phyloP scores from a whole-genome alignment of 2,797 vertebrate species.

The Clarias pachynema region DNA sequence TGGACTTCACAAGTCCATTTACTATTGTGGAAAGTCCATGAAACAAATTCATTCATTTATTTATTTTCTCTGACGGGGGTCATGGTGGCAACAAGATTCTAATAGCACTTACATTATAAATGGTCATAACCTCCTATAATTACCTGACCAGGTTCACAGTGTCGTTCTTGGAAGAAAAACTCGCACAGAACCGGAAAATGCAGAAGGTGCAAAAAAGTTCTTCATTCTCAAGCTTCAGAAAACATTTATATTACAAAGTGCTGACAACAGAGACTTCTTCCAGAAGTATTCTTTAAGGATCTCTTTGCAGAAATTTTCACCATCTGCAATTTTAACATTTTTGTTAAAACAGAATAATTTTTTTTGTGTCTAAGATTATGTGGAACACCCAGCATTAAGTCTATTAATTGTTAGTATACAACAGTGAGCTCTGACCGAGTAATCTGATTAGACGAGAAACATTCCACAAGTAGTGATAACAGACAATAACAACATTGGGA shows the following conservation, averaged over 20 bases:
- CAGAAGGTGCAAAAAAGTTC: neutral
- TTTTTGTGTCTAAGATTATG: neutral
- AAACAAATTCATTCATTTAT: neutral
- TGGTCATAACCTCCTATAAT: no score
- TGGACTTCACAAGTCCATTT: neutral
- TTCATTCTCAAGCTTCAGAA: neutral
- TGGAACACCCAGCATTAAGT: neutral
- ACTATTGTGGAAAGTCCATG: neutral
- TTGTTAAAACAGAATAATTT: neutral
- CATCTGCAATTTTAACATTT: neutral
- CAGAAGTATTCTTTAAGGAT: neutral
- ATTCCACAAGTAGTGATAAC: no score
- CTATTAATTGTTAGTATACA: neutral
- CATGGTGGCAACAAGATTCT: neutral
- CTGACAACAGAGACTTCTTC: neutral
- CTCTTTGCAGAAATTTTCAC: neutral
- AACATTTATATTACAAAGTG: neutral
- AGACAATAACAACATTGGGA: no score
- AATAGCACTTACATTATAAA: neutral
- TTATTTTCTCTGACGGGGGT: neutral
- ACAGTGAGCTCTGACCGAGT: neutral
- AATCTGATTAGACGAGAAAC: no score
- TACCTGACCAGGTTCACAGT: neutral
- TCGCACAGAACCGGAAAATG: neutral
- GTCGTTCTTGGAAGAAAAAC: neutral